phyloP scores from a whole-genome alignment of 2,888 invertebrate genomes.

The Cyclophora punctaria region DNA sequence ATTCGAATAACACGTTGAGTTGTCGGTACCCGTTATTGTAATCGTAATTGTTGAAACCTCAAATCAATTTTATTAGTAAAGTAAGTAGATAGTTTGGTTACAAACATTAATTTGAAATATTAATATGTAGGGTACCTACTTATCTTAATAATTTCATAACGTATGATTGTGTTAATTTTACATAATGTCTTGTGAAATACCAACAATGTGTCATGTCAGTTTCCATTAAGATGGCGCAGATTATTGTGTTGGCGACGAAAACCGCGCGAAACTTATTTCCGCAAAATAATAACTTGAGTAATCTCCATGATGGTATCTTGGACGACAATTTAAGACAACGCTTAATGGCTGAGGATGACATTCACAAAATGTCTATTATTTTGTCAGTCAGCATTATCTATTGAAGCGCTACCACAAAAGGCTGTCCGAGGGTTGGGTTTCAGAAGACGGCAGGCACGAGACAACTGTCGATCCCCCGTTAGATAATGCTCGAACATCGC shows the following conservation, averaged over 20 bases:
- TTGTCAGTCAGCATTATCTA: slow-evolving; percentile 47
- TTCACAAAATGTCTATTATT: slow-evolving; percentile 32
- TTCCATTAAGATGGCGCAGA: neutral
- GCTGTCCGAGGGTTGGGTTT: slow-evolving; percentile 46
- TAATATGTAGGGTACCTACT: too few relatives aligned
- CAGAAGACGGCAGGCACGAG: slow-evolving; percentile 63
- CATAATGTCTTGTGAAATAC: too few relatives aligned
- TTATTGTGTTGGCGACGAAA: too few relatives aligned
- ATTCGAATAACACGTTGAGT: too few relatives aligned
- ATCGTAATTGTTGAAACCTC: too few relatives aligned
- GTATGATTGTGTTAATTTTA: too few relatives aligned
- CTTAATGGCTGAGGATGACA: slow-evolving; percentile 27
- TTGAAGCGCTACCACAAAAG: slow-evolving; percentile 61
- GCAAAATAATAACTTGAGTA: neutral
- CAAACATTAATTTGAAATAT: too few relatives aligned
- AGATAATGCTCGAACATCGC: slow-evolving; percentile 59
- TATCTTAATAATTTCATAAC: too few relatives aligned
- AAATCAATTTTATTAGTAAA: too few relatives aligned
- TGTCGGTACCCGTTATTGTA: too few relatives aligned
- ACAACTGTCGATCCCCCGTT: slow-evolving; percentile 47
- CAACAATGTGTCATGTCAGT: neutral
- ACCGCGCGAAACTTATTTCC: neutral
- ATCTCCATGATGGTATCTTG: neutral
- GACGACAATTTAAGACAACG: slow-evolving; percentile 15
- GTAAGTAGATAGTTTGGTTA: too few relatives aligned